Base-by-base conservation (phyloP, 2,797 vertebrate genomes). In the Hyperoplus lanceolatus region DNA sequence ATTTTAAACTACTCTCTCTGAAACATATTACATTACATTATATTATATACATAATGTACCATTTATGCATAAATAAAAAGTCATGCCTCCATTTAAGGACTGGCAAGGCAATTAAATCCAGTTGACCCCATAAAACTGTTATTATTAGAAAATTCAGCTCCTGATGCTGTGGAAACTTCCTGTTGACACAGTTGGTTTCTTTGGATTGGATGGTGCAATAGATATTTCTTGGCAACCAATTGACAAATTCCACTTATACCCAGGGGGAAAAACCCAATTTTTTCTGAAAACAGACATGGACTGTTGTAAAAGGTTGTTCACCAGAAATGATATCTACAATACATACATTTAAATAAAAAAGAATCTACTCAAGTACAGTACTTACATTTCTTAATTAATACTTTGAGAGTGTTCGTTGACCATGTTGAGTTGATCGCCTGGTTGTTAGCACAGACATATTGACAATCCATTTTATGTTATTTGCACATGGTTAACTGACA, bases 391-490 rank as follows among this genome's bases (percentile, higher is more conserved):
- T 13, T 55, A 54, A 41, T 38, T 48, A 45, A 55, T 8, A 59
- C 16, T 49, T 4, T 57, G 39, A 8, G 56, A 64, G 50, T 53
- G 38, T 67, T 61, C 65, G 45, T 36, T 61, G 18, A 75, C 49
- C 67, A 64, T 61, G 75, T 74, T 55, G 60, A 70, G 56, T 70
- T 38, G 36, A 59, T 63, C 59, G 75, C 11, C 8, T 81, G 79
- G 64, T 64, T 46, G 57, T 74, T 11, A 1, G 16, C 68, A 54
- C 70, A 80, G 86, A 73, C 73, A 45, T 83, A 85, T 81, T 90
- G 83, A 87, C 78, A 49, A 80, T 77, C 66, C 46, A 82, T 75
- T 45, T 77, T 39, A 66, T 82, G 58, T 64, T 66, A 55, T 71
- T 65, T 81, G 51, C 42, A 77, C 70, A 66, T 71, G 67, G 73